phyloP scores from a whole-genome alignment of 2,797 vertebrate genomes.

The Xiphorhynchus erythropygius region DNA sequence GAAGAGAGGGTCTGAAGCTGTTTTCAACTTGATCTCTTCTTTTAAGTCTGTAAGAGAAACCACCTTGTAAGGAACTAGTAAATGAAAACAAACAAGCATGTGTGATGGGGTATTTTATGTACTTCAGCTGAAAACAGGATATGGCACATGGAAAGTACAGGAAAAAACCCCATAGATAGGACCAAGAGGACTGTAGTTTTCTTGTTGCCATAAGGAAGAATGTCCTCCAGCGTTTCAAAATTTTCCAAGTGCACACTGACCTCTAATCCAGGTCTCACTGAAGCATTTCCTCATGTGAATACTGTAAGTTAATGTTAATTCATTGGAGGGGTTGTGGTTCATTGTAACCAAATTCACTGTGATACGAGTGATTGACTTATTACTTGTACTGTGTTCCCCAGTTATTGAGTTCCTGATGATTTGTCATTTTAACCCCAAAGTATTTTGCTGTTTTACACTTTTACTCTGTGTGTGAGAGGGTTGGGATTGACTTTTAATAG shows the following conservation, averaged over 20 bases:
- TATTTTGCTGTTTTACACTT: not conserved
- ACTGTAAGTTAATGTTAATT: not conserved
- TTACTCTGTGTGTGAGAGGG: not conserved
- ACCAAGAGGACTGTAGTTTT: not conserved
- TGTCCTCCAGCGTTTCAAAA: not conserved
- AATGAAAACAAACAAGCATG: not conserved
- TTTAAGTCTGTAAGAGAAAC: not conserved
- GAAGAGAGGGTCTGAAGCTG: not conserved
- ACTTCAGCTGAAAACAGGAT: not conserved
- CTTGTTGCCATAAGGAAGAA: not conserved
- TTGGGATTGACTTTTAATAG: not conserved
- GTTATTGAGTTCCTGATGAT: not conserved
- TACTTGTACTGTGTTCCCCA: not conserved
- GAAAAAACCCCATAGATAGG: not conserved
- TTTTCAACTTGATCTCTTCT: not conserved
- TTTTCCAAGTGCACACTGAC: not conserved
- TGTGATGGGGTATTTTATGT: not conserved
- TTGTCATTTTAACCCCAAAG: not conserved
- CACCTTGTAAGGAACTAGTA: not conserved
- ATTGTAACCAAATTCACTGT: not conserved
- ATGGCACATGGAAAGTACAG: not conserved
- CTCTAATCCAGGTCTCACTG: not conserved
- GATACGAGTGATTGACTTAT: not conserved
- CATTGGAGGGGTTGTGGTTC: not conserved
- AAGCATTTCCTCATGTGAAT: not conserved